A percentile compares a stretch with the other conserved stretches of the same genome.
phyloP scores from a whole-genome alignment of 2,888 invertebrate genomes.

The Cetonia aurata region DNA sequence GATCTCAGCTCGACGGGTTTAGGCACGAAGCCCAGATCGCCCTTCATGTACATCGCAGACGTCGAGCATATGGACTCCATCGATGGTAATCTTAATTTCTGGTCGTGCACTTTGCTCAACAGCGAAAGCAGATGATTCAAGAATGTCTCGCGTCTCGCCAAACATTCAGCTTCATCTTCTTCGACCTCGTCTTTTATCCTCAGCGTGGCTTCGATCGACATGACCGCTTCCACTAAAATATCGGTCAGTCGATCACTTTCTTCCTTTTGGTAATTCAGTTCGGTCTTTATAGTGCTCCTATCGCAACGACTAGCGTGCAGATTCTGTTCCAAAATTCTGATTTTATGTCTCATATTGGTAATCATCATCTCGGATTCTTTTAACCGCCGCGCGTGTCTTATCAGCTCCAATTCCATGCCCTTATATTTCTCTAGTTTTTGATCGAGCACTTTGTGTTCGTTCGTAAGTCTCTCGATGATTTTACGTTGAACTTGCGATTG shows the following conservation, averaged over 20 bases:
- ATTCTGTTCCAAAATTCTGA: conserved; percentile 69
- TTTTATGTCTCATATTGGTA: conserved; percentile 54
- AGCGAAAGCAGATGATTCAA: conserved; percentile 63
- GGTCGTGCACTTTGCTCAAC: conserved; percentile 61
- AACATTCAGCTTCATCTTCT: conserved; percentile 67
- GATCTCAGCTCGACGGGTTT: conserved; percentile 63
- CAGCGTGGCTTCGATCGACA: conserved; percentile 72
- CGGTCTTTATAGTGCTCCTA: conserved; percentile 67
- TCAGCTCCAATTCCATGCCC: conserved; percentile 52
- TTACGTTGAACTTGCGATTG: conserved; percentile 75
- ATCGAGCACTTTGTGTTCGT: conserved; percentile 67
- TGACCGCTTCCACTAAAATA: conserved; percentile 73
- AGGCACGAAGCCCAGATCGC: conserved; percentile 77
- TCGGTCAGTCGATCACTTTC: conserved; percentile 71
- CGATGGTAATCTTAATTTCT: conserved; percentile 66
- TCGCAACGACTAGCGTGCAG: conserved; percentile 69
- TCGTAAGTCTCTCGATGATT: conserved; percentile 74
- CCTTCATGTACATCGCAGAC: conserved; percentile 71
- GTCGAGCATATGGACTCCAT: conserved; percentile 62
- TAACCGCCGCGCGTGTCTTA: conserved; percentile 44
- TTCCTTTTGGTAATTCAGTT: conserved; percentile 66
- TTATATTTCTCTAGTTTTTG: conserved; percentile 49
- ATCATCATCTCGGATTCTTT: conserved; percentile 46
- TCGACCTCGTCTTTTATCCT: conserved; percentile 65
- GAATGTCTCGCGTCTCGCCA: conserved; percentile 70